Percentiles rank a stretch among this genome's conserved stretches.
phyloP scores from a whole-genome alignment of 2,797 vertebrate genomes.

The Leptatherina wallacei region DNA sequence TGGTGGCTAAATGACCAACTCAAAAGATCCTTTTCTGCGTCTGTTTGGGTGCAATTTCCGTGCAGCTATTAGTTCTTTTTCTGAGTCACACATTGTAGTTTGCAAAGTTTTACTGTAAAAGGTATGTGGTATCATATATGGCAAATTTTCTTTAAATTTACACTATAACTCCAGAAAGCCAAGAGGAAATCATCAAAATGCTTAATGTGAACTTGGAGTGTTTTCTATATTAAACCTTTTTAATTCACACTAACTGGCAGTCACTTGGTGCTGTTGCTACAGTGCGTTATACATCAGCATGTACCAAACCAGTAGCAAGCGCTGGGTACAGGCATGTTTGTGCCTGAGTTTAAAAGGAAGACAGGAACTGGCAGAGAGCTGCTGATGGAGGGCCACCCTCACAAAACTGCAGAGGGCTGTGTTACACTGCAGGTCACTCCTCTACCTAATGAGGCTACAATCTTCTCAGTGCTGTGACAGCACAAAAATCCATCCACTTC shows the following conservation, averaged over 20 bases:
- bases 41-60: not conserved
- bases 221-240: not conserved
- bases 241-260: slow-evolving; percentile 56
- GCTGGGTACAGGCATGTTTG: slow-evolving; percentile 58
- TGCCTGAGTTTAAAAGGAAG: slow-evolving; percentile 54
- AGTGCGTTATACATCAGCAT: slow-evolving; percentile 72
- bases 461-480: slow-evolving; percentile 72
- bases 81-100: not conserved
- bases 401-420: slow-evolving; percentile 37
- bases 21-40: not conserved
- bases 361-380: slow-evolving; percentile 55
- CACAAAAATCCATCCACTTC: slow-evolving; percentile 80
- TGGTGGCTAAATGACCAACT: not conserved
- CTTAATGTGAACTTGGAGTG: not conserved
- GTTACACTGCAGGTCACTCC: slow-evolving; percentile 63
- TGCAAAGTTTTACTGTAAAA: not conserved
- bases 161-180: not conserved
- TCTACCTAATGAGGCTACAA: slow-evolving; percentile 76
- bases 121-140: not conserved
- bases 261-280: slow-evolving; percentile 62
- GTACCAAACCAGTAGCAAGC: slow-evolving; percentile 61
- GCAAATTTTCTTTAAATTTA: too few relatives aligned
- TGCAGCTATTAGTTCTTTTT: not conserved
- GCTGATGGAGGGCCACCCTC: slow-evolving; percentile 68
- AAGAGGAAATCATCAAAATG: not conserved